These are phyloP conservation scores for Carlito syrichta DNA, from an alignment of 2,113 vertebrate genomes.

Conservation along the genomic window DNA sequence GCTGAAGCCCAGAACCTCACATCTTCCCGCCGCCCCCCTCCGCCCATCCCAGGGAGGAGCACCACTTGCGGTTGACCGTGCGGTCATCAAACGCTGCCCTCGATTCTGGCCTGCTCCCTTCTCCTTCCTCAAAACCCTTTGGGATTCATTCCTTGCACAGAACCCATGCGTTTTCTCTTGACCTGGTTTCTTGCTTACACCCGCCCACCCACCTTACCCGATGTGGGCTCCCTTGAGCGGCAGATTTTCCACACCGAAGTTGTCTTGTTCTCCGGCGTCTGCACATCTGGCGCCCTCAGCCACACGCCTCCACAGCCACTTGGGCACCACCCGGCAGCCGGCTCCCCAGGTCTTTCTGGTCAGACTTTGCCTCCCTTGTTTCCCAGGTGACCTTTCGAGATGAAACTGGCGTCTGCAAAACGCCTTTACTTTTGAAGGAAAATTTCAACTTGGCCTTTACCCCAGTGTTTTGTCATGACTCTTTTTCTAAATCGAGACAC, in stretches of 20 bases:
- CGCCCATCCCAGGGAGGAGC: not conserved
- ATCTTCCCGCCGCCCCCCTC: not conserved
- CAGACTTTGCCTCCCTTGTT: not conserved
- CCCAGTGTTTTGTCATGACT: not conserved
- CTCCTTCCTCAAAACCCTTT: not conserved
- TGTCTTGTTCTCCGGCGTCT: not conserved
- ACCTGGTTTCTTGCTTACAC: not conserved
- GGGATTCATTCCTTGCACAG: not conserved
- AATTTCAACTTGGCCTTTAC: slow-evolving; percentile 5
- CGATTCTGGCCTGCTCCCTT: not conserved
- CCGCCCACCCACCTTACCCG: not conserved
- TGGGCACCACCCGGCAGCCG: too few relatives aligned
- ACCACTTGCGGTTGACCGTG: accelerated
- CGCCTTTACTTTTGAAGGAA: not conserved
- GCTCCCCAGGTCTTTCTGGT: not conserved
- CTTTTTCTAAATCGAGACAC: slow-evolving; percentile 47
- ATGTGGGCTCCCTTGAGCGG: not conserved
- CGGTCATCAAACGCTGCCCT: accelerated
- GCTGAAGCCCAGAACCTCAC: not conserved
- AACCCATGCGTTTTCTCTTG: not conserved
- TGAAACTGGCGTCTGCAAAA: not conserved
- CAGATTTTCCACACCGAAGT: not conserved
- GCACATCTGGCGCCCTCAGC: not conserved
- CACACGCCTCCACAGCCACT: too few relatives aligned
- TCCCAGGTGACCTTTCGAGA: not conserved